A percentile compares a stretch with the other conserved stretches of the same genome.
phyloP scores from a whole-genome alignment of 1,140 invertebrate species.

The Ladona fulva region DNA sequence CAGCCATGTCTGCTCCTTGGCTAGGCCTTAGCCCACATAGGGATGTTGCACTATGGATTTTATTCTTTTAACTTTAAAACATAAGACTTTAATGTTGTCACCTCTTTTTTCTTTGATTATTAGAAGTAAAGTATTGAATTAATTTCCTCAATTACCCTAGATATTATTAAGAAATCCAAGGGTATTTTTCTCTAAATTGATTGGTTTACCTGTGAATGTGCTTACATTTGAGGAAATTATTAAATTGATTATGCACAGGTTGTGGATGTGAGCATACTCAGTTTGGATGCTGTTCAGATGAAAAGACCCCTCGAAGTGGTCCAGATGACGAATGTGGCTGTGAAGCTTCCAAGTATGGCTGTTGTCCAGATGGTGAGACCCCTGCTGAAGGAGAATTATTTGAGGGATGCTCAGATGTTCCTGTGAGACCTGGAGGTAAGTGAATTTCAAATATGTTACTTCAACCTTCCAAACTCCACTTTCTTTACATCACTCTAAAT shows the following conservation, averaged over 20 bases:
- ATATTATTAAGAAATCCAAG: too few relatives aligned
- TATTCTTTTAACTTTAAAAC: too few relatives aligned
- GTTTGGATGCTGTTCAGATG: slow-evolving; percentile 83
- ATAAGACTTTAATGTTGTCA: too few relatives aligned
- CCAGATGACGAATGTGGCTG: slow-evolving; percentile 68
- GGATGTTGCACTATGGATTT: too few relatives aligned
- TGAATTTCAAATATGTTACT: too few relatives aligned
- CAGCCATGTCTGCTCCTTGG: too few relatives aligned
- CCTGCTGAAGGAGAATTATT: slow-evolving; percentile 73
- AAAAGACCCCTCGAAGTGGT: slow-evolving; percentile 59
- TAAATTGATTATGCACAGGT: slow-evolving; percentile 37
- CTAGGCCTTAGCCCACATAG: too few relatives aligned
- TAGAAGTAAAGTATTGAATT: too few relatives aligned
- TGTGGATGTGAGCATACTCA: slow-evolving; percentile 72
- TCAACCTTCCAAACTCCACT: too few relatives aligned
- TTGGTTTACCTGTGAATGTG: not conserved
- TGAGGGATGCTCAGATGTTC: slow-evolving; percentile 64
- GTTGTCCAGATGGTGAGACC: slow-evolving; percentile 72
- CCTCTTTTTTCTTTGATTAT: too few relatives aligned
- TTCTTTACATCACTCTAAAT: too few relatives aligned
- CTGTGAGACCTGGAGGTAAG: slow-evolving; percentile 51
- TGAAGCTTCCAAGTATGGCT: slow-evolving; percentile 68
- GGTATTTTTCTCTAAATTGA: not conserved
- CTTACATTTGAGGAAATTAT: not conserved
- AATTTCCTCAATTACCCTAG: too few relatives aligned